These are phyloP conservation scores for Varecia variegata DNA, from an alignment of 2,797 vertebrate genomes.

Conservation along the genomic window DNA sequence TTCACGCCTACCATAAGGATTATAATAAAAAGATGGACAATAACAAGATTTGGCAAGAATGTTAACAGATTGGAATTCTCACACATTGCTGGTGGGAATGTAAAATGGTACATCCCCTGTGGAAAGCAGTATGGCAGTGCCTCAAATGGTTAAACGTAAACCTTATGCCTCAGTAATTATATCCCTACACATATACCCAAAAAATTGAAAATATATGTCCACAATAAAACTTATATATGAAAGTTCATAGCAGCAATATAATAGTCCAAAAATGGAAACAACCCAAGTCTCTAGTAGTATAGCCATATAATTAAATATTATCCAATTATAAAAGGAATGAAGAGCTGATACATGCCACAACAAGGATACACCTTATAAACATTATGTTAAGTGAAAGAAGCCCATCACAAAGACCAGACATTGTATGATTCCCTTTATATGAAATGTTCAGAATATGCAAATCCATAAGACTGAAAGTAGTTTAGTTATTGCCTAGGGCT, in stretches of 20 bases:
- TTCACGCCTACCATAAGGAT: too few species aligned
- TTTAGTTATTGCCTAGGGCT: background rate
- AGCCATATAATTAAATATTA: too few species aligned
- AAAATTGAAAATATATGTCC: too few species aligned
- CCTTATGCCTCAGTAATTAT: background rate
- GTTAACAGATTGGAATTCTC: too few species aligned
- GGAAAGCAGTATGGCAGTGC: too few species aligned
- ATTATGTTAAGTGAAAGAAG: too few species aligned
- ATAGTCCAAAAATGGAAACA: background rate
- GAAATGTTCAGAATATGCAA: background rate
- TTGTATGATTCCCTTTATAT: background rate
- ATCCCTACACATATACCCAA: too few species aligned
- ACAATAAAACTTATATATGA: background rate
- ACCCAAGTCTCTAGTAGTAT: background rate
- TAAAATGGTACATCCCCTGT: too few species aligned
- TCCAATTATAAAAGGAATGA: too few species aligned
- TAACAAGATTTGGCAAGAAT: background rate
- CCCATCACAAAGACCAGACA: background rate
- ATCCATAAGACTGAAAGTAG: background rate
- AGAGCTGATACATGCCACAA: too few species aligned
- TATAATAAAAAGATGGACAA: background rate
- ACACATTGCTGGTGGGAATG: too few species aligned
- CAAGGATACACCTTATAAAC: too few species aligned
- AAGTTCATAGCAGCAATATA: background rate
- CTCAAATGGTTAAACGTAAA: background rate